A percentile compares a stretch with the other conserved stretches of the same genome.
phyloP scores from a whole-genome alignment of 1,140 invertebrate genomes.

The Anoplolepis gracilipes region DNA sequence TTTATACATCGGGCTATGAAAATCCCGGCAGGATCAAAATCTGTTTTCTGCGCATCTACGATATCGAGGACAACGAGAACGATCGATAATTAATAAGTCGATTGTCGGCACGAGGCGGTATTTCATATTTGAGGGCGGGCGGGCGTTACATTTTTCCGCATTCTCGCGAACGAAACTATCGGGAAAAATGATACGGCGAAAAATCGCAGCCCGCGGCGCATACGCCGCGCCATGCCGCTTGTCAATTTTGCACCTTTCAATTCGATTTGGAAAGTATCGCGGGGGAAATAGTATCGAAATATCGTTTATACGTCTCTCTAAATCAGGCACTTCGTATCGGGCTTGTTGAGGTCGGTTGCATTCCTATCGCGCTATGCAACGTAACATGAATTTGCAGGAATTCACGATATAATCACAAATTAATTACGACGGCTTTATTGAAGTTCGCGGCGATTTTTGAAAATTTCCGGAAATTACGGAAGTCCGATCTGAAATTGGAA shows the following conservation, averaged over 20 bases:
- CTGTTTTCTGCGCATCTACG: constrained; percentile 49
- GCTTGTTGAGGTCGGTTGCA: constrained; percentile 75
- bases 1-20: constrained; percentile 8
- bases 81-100: constrained; percentile 63
- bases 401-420: constrained; percentile 75
- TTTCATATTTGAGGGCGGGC: constrained; percentile 59
- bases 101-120: constrained; percentile 58
- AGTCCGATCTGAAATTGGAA: constrained; percentile 74
- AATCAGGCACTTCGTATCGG: constrained; percentile 73
- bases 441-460: constrained; percentile 73
- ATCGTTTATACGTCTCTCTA: constrained; percentile 76
- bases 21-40: constrained; percentile 39
- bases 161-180: constrained; percentile 57
- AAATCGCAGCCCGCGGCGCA: constrained; percentile 55
- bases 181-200: constrained; percentile 60
- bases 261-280: constrained; percentile 65
- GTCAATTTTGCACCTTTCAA: constrained; percentile 68
- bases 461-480: constrained; percentile 75
- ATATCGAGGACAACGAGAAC: constrained; percentile 55
- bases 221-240: constrained; percentile 50
- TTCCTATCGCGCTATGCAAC: constrained; percentile 74
- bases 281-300: constrained; percentile 73
- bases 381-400: constrained; percentile 75
- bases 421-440: constrained; percentile 77
- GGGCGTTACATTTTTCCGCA: constrained; percentile 60